Conservation (phyloP, 2,797 vertebrate genomes). For the Tachyglossus aculeatus region DNA sequence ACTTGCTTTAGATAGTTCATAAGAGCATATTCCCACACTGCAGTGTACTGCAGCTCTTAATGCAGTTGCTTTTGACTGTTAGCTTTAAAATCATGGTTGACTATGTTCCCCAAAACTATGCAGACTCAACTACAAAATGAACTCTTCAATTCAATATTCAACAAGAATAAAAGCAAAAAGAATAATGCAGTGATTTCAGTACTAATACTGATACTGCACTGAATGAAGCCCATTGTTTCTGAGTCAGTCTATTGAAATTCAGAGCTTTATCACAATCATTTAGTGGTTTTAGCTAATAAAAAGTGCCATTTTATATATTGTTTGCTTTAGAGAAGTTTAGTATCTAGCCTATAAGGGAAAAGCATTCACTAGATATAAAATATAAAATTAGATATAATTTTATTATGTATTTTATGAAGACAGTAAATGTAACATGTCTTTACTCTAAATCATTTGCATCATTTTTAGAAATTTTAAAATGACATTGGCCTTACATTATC, state of each 20-base stretch:
- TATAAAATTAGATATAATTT: conserved; percentile 50
- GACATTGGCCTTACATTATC: conserved; percentile 61
- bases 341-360: conserved; percentile 13
- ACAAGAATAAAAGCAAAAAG: accelerated
- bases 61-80: background rate
- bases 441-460: conserved; percentile 43
- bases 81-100: conserved; percentile 7
- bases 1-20: accelerated
- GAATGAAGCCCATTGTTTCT: background rate
- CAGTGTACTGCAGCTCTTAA: background rate
- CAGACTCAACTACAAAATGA: background rate
- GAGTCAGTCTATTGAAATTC: conserved; percentile 5
- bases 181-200: background rate
- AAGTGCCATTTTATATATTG: conserved; percentile 33
- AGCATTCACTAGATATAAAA: conserved; percentile 53
- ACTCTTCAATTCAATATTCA: conserved; percentile 1
- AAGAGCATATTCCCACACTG: background rate
- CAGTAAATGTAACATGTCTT: conserved; percentile 43
- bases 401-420: conserved; percentile 40
- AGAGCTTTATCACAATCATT: background rate
- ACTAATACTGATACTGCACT: background rate
- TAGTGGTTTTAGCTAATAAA: conserved; percentile 17
- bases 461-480: conserved; percentile 53
- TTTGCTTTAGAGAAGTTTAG: background rate
- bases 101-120: background rate